Evolutionary conservation across 2,888 invertebrate genomes (phyloP).

Genomic region (Ceramica pisi): DNA sequence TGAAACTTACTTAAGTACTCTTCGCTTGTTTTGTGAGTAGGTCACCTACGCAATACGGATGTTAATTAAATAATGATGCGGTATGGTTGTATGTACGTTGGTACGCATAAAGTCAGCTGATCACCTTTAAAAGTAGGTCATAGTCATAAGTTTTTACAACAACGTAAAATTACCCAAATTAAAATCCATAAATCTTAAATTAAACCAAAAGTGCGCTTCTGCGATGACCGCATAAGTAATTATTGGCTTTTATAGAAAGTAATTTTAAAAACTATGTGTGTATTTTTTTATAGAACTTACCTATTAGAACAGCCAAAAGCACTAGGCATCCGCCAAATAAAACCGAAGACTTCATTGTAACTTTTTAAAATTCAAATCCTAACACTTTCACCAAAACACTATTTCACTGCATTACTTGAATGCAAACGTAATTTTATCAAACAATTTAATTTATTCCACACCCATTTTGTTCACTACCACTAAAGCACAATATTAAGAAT

Average conservation of each 20-base stretch:
- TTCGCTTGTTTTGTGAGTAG: not conserved
- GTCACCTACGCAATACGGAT: too few species aligned
- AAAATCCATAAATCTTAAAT: slow-evolving; percentile 10
- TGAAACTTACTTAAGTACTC: not conserved
- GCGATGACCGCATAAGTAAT: slow-evolving; percentile 7
- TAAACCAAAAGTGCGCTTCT: not conserved
- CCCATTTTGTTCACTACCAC: slow-evolving; percentile 66
- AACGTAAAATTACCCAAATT: slow-evolving; percentile 38
- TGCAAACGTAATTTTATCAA: slow-evolving; percentile 56
- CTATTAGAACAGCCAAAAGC: slow-evolving; percentile 78
- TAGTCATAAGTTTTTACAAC: slow-evolving; percentile 29
- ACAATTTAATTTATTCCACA: slow-evolving; percentile 62
- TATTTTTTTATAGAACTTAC: slow-evolving; percentile 70
- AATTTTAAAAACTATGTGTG: not conserved
- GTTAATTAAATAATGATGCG: not conserved
- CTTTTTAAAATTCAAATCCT: slow-evolving; percentile 76
- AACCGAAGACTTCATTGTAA: slow-evolving; percentile 80
- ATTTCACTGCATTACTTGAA: slow-evolving; percentile 75
- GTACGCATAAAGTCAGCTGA: slow-evolving; percentile 39
- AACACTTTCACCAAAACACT: slow-evolving; percentile 85
- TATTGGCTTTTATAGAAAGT: not conserved
- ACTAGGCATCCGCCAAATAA: slow-evolving; percentile 79
- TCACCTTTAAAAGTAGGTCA: slow-evolving; percentile 64
- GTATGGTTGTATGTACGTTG: not conserved
- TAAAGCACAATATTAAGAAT: slow-evolving; percentile 42